Evolutionary conservation across 2,888 invertebrate genomes (phyloP).

Genomic region (Phanerotoma sp.): DNA sequence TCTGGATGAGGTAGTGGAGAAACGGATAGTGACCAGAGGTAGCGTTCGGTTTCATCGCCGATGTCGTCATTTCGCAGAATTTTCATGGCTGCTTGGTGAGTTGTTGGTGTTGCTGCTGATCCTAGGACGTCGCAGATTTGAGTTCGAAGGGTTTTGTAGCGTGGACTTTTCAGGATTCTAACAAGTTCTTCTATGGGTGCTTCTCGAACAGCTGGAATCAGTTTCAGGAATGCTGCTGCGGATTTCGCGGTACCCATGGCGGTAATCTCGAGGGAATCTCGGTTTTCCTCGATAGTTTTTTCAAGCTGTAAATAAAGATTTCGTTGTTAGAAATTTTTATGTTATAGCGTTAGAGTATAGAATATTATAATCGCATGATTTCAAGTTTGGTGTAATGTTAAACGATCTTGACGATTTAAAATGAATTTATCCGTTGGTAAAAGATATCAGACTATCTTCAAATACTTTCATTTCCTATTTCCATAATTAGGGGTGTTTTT

Average conservation of each 20-base stretch:
- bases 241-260: constrained; percentile 66
- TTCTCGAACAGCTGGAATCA: constrained; percentile 65
- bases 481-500: no score
- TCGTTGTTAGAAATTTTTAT: no score
- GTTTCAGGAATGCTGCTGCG: constrained; percentile 66
- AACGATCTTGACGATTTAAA: no score
- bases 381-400: no score
- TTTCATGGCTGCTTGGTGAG: constrained; percentile 70
- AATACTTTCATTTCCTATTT: no score
- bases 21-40: constrained; percentile 72
- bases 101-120: constrained; percentile 68
- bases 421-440: no score
- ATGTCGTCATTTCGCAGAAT: constrained; percentile 62
- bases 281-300: constrained; percentile 60
- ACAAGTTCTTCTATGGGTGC: constrained; percentile 64
- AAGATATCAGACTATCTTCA: no score
- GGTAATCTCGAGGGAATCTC: constrained; percentile 60
- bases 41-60: constrained; percentile 68
- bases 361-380: no score
- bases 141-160: constrained; percentile 63
- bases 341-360: no score
- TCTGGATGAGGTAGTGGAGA: constrained; percentile 65
- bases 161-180: constrained; percentile 62
- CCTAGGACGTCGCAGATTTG: constrained; percentile 73
- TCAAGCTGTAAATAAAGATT: constrained; percentile 59